phyloP scores from a whole-genome alignment of 2,888 invertebrate genomes.

The Tachina grossa region DNA sequence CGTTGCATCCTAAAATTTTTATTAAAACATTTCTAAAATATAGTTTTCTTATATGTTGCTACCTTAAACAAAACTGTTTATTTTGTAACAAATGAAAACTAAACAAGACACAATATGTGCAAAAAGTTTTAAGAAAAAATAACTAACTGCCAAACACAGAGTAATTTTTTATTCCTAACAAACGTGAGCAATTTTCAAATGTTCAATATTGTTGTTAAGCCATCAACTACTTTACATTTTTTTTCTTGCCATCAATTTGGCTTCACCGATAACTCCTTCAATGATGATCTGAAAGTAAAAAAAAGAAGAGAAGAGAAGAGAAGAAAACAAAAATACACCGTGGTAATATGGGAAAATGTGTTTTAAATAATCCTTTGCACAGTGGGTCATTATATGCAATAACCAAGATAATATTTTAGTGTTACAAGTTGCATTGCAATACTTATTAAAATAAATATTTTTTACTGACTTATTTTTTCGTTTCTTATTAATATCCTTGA shows the following conservation, averaged over 20 bases:
- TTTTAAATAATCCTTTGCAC: neutral
- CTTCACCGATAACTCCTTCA: constrained; percentile 43
- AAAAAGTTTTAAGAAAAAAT: too few species aligned
- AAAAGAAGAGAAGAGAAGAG: too few species aligned
- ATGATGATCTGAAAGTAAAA: constrained; percentile 16
- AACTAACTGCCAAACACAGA: neutral
- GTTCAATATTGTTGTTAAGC: constrained; percentile 53
- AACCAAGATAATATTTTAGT: too few species aligned
- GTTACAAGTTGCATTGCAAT: too few species aligned
- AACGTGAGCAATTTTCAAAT: constrained; percentile 48
- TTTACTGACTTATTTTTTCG: too few species aligned
- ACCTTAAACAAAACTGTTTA: too few species aligned
- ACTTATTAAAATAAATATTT: too few species aligned
- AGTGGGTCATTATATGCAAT: too few species aligned
- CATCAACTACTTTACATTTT: constrained; percentile 45
- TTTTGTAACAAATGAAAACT: neutral
- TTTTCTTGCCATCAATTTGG: constrained; percentile 50
- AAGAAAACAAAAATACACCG: neutral
- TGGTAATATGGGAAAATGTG: neutral
- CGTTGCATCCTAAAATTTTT: neutral
- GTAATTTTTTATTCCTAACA: constrained; percentile 33
- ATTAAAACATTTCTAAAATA: neutral
- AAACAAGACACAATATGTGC: neutral
- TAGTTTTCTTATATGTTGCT: too few species aligned
- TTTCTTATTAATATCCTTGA: too few species aligned